Conservation (phyloP, 2,797 vertebrate species). For the Luscinia megarhynchos region DNA sequence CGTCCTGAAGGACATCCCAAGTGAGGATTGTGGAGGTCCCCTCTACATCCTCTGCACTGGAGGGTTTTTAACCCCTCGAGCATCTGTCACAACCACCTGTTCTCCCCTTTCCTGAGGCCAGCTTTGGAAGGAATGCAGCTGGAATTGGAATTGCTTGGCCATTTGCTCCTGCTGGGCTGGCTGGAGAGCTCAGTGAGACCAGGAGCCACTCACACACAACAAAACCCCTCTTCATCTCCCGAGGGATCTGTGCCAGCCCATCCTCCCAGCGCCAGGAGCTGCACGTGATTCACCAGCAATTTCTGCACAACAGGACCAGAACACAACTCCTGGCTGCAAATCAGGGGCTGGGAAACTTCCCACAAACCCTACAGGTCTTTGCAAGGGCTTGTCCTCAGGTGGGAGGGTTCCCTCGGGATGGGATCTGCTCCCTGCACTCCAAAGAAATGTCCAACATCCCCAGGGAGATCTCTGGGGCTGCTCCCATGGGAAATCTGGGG, state of each 20-base stretch:
- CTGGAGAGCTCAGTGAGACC: background rate
- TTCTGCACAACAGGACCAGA: conserved; percentile 56
- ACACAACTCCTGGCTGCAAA: background rate
- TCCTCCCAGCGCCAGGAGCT: conserved; percentile 42
- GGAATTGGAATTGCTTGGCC: background rate
- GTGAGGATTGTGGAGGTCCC: background rate
- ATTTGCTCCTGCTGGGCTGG: background rate
- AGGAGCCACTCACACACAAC: conserved; percentile 40
- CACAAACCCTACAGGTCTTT: background rate
- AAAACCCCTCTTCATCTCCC: conserved; percentile 53
- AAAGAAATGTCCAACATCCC: fast-evolving
- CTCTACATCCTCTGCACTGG: background rate
- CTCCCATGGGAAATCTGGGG: background rate
- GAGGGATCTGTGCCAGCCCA: conserved; percentile 50
- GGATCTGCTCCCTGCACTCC: background rate
- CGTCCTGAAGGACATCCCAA: background rate
- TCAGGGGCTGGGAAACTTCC: conserved; percentile 14
- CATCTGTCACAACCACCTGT: background rate
- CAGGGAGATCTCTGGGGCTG: background rate
- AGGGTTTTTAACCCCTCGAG: background rate
- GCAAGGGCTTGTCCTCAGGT: background rate
- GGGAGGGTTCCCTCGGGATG: background rate
- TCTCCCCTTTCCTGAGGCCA: background rate
- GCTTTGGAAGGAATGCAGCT: background rate
- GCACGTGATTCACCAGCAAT: conserved; percentile 51